Evolutionary conservation across 2,113 vertebrate genomes (phyloP).

Genomic region (Protobothrops flavoviridis): DNA sequence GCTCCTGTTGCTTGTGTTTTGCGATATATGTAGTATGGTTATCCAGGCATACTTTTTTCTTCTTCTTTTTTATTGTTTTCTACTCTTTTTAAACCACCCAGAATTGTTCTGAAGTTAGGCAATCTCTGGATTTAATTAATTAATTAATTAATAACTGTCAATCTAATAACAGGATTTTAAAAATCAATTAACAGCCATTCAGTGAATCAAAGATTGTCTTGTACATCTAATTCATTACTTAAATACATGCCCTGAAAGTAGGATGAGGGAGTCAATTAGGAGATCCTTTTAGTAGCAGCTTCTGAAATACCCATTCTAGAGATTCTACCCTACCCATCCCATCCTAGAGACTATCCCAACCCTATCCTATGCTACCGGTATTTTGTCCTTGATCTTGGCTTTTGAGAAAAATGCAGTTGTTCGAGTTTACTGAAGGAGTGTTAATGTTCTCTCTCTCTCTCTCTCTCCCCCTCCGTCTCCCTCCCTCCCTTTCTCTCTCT

Average conservation of each 20-base stretch:
- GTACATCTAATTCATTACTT: not conserved
- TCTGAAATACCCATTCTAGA: not conserved
- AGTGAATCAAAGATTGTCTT: not conserved
- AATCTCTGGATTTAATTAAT: not conserved
- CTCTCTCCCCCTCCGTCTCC: no score
- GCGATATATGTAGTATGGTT: not conserved
- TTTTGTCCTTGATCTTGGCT: not conserved
- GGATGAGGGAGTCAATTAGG: not conserved
- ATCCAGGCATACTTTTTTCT: not conserved
- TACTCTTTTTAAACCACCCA: not conserved
- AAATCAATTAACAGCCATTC: not conserved
- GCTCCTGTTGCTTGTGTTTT: not conserved
- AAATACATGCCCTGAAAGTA: not conserved
- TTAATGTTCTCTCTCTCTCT: not conserved
- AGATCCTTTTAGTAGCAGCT: not conserved
- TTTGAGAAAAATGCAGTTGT: not conserved
- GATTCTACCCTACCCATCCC: not conserved
- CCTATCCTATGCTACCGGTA: not conserved
- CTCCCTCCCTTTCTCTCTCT: not conserved
- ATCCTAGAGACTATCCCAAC: not conserved
- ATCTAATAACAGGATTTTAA: not conserved
- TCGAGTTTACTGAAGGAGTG: not conserved
- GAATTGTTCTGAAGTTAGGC: not conserved
- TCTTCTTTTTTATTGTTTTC: not conserved
- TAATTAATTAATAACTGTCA: not conserved